Conservation (phyloP, 1,140 invertebrate genomes). For the Tribolium castaneum region DNA sequence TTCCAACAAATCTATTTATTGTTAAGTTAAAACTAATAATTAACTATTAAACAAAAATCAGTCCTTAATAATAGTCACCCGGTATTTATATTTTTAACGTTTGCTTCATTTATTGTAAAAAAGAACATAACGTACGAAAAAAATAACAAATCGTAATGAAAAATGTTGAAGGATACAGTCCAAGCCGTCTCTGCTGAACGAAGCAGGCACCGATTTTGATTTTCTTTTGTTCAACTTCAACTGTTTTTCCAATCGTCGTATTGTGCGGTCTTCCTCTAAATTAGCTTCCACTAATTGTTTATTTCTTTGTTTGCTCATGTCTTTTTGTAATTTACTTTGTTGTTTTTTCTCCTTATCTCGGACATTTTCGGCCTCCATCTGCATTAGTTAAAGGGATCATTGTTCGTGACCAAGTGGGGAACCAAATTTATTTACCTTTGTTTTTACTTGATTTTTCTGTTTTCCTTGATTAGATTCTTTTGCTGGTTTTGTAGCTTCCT, state of each 20-base stretch:
- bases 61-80: no score
- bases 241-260: conserved; percentile 85
- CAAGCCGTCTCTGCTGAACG: conserved; percentile 84
- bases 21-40: no score
- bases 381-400: not conserved
- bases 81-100: no score
- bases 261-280: conserved; percentile 81
- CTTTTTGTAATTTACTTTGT: conserved; percentile 66
- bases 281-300: conserved; percentile 77
- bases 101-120: no score
- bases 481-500: conserved; percentile 48
- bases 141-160: not conserved
- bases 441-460: conserved; percentile 54
- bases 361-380: conserved; percentile 55
- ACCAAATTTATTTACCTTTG: conserved; percentile 8
- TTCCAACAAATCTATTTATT: conserved; percentile 76
- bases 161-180: conserved; percentile 74
- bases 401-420: not conserved
- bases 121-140: no score
- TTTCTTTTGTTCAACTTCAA: conserved; percentile 84
- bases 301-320: conserved; percentile 70
- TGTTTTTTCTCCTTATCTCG: conserved; percentile 63
- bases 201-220: conserved; percentile 79
- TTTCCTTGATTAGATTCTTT: conserved; percentile 49
- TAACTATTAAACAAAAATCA: no score